A percentile compares a stretch with the other conserved stretches of the same genome.
Conservation (phyloP, 2,113 vertebrate species). For the Dicrurus megarhynchus region DNA sequence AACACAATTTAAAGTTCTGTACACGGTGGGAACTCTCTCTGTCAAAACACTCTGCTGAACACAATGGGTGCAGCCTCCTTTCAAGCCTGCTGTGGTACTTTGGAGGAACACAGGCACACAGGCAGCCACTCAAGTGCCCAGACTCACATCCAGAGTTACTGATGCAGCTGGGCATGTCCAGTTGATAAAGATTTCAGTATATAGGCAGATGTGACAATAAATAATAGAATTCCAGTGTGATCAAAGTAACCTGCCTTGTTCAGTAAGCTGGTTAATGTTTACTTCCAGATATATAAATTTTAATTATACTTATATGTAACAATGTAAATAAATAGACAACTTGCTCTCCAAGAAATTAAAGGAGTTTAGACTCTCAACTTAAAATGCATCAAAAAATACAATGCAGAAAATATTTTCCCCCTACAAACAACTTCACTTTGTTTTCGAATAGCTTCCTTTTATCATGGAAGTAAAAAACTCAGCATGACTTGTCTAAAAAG, state of each 20-base stretch:
- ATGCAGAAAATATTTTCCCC: neutral
- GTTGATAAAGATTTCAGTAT: conserved; percentile 1
- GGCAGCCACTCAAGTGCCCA: neutral
- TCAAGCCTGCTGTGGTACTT: neutral
- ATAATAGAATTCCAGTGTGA: neutral
- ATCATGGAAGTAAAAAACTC: conserved; percentile 41
- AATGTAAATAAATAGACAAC: neutral
- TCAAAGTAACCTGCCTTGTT: conserved; percentile 9
- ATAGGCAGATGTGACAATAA: neutral
- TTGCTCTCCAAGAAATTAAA: conserved; percentile 33
- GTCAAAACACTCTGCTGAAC: conserved; percentile 45
- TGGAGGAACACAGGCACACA: neutral
- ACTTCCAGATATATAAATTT: neutral
- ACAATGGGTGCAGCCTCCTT: conserved; percentile 35
- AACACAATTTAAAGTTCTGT: conserved; percentile 56
- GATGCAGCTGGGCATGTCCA: neutral
- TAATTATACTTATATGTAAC: neutral
- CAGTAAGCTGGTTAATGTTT: neutral
- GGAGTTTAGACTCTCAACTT: neutral
- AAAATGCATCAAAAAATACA: neutral
- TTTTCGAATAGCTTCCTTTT: conserved; percentile 38
- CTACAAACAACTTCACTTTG: neutral
- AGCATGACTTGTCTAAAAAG: conserved; percentile 50
- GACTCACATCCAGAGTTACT: neutral
- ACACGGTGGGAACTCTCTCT: conserved; percentile 43